phyloP scores from a whole-genome alignment of 2,797 vertebrate species.

The Sorex maritimensis region DNA sequence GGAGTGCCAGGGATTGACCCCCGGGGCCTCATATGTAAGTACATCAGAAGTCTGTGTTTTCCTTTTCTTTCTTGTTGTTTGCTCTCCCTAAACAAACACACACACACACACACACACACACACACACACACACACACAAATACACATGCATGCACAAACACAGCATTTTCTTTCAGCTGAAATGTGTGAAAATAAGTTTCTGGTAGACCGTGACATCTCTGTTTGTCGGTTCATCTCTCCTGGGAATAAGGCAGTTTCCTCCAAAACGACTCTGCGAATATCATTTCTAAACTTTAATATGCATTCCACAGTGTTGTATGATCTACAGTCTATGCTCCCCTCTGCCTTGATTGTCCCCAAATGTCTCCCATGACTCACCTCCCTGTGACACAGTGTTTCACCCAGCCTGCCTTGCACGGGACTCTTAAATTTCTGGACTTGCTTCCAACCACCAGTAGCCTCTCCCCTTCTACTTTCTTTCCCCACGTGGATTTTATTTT shows the following conservation, averaged over 20 bases:
- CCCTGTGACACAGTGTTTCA: slow-evolving; percentile 21
- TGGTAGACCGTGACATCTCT: background rate
- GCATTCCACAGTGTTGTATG: background rate
- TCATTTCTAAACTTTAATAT: background rate
- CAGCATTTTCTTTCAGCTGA: background rate
- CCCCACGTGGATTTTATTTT: background rate
- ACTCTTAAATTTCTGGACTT: background rate
- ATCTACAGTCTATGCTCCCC: background rate
- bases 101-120: too few relatives aligned
- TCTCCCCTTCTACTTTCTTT: slow-evolving; percentile 56
- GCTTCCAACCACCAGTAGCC: slow-evolving; percentile 27
- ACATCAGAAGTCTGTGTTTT: too few relatives aligned
- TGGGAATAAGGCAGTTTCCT: background rate
- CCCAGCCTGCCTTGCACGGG: background rate
- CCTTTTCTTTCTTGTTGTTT: too few relatives aligned
- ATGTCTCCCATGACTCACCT: background rate
- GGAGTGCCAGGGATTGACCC: too few relatives aligned
- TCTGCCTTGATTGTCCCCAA: background rate
- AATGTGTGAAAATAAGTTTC: slow-evolving; percentile 56
- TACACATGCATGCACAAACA: background rate
- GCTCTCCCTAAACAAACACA: background rate
- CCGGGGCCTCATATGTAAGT: too few relatives aligned
- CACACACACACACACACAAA: too few relatives aligned
- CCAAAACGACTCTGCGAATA: background rate
- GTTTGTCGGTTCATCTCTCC: background rate